Evolutionary conservation across 2,888 invertebrate species (phyloP), one percentile per base, ranked within the genome.

Genomic region (Euphydryas editha): DNA sequence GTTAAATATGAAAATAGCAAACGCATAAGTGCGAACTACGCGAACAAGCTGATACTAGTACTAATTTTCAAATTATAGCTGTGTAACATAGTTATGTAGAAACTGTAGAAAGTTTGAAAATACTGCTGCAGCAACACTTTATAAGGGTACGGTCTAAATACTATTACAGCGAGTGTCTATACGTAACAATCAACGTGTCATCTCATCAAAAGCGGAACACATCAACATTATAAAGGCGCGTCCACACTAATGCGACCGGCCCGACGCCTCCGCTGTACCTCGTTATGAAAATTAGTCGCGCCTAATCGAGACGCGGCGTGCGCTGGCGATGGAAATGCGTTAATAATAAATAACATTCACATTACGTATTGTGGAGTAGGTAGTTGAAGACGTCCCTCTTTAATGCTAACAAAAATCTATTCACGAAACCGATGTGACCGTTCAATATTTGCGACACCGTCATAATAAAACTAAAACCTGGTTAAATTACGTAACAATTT

Each of bases 221-320:
- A 24, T 68, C 44, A 59, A 39, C 36, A 62, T 55, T 55, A 62
- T 73, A 69, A 74, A 82, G 82, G 76, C 69, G 67, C 71, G 75
- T 78, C 72, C 73, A 80, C 78, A 83, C 79, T 78, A 75, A 77
- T 72, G 77, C 73, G 69, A 61, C 63, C 58, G 69, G 67, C 59
- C 60, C 61, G 69, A 64, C 72, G 81, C 81, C 82, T 82, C 79
- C 81, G 78, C 81, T 79, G 67, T 60, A 75, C 75, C 78, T 81
- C 79, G 85, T 82, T 83, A 81, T 67, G 73, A 73, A 78, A 79
- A 86, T 86, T 84, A 81, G 84, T 72, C 78, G 77, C 82, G 83
- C 78, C 82, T 81, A 83, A 83, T 84, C 78, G 80, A 74, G 54
- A 54, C 51, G 24, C 59, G 57, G 65, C 67, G 69, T 56, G 65